These are phyloP conservation scores for Monoplex corrugatus DNA, from an alignment of 2,888 invertebrate species.

Conservation along the genomic window DNA sequence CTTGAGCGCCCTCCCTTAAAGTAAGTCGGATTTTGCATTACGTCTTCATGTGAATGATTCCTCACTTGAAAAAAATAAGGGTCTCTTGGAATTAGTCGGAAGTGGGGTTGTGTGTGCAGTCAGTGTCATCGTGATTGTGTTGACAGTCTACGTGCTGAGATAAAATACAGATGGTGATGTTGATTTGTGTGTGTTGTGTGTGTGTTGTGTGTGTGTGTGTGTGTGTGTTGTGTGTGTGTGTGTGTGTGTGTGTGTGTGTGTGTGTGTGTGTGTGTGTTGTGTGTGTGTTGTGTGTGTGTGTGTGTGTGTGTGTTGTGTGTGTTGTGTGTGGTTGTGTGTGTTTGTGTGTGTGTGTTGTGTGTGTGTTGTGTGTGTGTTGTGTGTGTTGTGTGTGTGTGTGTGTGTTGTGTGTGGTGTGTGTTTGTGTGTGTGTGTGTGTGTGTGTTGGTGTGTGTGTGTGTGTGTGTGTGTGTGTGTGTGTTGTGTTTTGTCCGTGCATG, in stretches of 20 bases:
- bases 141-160: too few species aligned
- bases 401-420: too few species aligned
- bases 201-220: conserved; percentile 3
- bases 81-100: too few species aligned
- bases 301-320: not conserved
- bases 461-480: not conserved
- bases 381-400: not conserved
- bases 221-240: conserved; percentile 28
- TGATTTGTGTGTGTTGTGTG: conserved; percentile 21
- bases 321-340: not conserved
- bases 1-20: too few species aligned
- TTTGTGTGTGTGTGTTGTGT: not conserved
- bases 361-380: not conserved
- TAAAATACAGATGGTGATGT: too few species aligned
- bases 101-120: not conserved
- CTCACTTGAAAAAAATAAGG: too few species aligned
- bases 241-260: conserved; percentile 28
- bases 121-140: not conserved
- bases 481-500: too few species aligned
- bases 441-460: not conserved
- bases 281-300: too few species aligned
- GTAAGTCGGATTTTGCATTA: too few species aligned
- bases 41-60: too few species aligned
- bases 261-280: not conserved
- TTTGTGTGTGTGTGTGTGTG: too few species aligned